Evolutionary conservation across 2,888 invertebrate genomes (phyloP).

Genomic region (Periphyllus acericola): DNA sequence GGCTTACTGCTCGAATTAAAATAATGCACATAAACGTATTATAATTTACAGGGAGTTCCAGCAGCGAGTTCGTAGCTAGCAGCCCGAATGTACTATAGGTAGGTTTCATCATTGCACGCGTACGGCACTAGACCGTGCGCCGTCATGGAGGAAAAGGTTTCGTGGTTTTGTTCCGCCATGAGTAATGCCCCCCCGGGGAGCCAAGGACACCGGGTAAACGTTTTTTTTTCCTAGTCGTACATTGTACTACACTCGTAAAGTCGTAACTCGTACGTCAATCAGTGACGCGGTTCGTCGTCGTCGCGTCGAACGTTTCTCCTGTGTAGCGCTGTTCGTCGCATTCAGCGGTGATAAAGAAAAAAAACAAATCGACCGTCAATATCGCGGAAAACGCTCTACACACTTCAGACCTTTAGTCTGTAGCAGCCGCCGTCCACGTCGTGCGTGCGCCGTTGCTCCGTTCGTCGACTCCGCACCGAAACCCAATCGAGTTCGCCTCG

Average conservation of each 20-base stretch:
- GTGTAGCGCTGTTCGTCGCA: not conserved
- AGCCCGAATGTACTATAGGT: no score
- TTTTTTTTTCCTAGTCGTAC: slow-evolving; percentile 5
- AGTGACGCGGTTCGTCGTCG: not conserved
- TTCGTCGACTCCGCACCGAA: no score
- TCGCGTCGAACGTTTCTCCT: not conserved
- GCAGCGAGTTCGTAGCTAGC: no score
- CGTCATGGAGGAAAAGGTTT: slow-evolving; percentile 25
- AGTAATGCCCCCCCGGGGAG: not conserved
- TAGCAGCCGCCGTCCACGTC: not conserved
- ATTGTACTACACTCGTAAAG: no score
- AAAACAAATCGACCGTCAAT: not conserved
- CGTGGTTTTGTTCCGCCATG: slow-evolving; percentile 6
- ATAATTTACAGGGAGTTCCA: no score
- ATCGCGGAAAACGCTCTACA: no score
- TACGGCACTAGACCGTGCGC: not conserved
- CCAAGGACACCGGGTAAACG: slow-evolving; percentile 47
- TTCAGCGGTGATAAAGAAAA: slow-evolving; percentile 21
- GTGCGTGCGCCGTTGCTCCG: not conserved
- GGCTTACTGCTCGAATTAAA: no score
- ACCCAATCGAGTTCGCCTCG: not conserved
- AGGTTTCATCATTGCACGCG: no score
- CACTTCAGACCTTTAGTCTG: no score
- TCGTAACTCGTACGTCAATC: slow-evolving; percentile 5
- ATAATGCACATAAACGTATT: no score